A percentile compares a stretch with the other conserved stretches of the same genome.
These are phyloP conservation scores for Phyllotreta cruciferae DNA, from an alignment of 2,888 invertebrate species.

Conservation along the genomic window DNA sequence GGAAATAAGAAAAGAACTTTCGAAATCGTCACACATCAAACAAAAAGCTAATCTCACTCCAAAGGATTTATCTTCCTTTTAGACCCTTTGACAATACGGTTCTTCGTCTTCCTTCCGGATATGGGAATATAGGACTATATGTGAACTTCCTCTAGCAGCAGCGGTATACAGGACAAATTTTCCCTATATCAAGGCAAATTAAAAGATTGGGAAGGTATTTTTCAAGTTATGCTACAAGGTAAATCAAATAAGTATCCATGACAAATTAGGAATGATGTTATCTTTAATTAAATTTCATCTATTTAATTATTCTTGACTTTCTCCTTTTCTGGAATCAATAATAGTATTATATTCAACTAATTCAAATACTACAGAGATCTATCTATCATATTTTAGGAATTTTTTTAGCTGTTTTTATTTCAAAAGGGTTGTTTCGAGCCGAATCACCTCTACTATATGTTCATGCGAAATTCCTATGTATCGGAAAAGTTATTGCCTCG, in stretches of 20 bases:
- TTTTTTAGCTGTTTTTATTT: no score
- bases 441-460: not conserved
- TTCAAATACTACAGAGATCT: no score
- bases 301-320: no score
- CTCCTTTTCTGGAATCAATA: no score
- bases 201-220: no score
- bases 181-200: no score
- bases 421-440: not conserved
- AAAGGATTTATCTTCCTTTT: constrained; percentile 38
- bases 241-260: no score
- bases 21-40: constrained; percentile 43
- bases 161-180: not conserved
- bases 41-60: constrained; percentile 40
- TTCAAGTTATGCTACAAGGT: no score
- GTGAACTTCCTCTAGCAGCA: not conserved
- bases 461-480: constrained; percentile 32
- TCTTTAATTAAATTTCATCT: no score
- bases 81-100: constrained; percentile 38
- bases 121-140: constrained; percentile 22
- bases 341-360: no score
- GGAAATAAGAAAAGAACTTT: constrained; percentile 48
- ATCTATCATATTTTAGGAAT: no score
- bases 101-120: constrained; percentile 34
- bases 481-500: constrained; percentile 33
- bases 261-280: no score